phyloP scores from a whole-genome alignment of 2,797 vertebrate genomes.

The Cryptoblepharus egeriae region DNA sequence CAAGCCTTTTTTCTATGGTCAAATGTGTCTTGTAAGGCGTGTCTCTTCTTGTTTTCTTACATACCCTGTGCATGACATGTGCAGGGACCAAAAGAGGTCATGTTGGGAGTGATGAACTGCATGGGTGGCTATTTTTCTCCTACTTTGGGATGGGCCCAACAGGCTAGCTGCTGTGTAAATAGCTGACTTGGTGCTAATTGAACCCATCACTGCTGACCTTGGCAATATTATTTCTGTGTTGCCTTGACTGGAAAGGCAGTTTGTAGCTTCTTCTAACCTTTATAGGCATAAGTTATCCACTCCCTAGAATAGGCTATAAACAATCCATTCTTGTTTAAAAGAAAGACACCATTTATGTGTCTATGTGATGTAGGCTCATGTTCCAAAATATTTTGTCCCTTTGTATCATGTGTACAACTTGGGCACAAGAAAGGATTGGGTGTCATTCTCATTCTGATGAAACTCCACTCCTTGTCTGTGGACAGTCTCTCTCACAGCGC shows the following conservation, averaged over 20 bases:
- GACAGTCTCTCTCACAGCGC: too few relatives aligned
- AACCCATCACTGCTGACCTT: not conserved
- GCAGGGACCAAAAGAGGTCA: not conserved
- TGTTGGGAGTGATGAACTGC: not conserved
- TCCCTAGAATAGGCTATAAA: not conserved
- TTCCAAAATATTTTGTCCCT: not conserved
- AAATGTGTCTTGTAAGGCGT: rapidly evolving
- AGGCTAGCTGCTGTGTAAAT: not conserved
- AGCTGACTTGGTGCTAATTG: not conserved
- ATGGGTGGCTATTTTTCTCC: rapidly evolving
- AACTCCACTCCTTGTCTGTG: too few relatives aligned
- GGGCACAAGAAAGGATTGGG: too few relatives aligned
- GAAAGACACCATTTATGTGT: not conserved
- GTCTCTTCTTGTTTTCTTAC: rapidly evolving
- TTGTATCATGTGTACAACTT: not conserved
- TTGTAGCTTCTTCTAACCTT: constrained; percentile 30
- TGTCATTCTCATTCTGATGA: too few relatives aligned
- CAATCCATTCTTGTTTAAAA: not conserved
- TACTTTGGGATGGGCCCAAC: not conserved
- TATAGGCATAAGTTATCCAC: not conserved
- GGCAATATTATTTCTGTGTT: rapidly evolving
- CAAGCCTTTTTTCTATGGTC: rapidly evolving
- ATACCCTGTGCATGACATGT: not conserved
- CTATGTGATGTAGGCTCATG: not conserved
- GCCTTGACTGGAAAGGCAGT: not conserved